Conservation (phyloP, 2,888 invertebrate species). For the Drosophila conformis region DNA sequence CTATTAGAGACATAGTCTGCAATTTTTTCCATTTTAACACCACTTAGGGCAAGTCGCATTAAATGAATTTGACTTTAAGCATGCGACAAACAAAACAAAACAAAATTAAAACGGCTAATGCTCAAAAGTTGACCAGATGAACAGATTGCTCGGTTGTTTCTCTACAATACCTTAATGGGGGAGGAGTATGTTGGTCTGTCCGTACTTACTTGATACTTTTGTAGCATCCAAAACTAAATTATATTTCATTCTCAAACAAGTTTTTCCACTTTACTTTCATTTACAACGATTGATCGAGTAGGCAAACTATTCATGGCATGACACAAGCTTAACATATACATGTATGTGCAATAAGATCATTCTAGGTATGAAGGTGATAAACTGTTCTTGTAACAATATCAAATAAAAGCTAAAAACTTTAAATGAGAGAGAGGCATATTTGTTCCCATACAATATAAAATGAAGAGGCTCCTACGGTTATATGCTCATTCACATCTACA, state of each 20-base stretch:
- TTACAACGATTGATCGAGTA: background rate
- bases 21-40: conserved; percentile 62
- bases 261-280: background rate
- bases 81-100: conserved; percentile 28
- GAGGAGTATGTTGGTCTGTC: background rate
- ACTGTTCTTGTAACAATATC: background rate
- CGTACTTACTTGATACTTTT: background rate
- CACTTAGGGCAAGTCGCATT: conserved; percentile 59
- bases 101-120: conserved; percentile 16
- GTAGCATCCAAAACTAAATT: background rate
- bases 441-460: background rate
- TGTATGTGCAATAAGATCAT: background rate
- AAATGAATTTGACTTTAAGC: conserved; percentile 62
- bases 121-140: conserved; percentile 33
- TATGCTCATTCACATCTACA: background rate
- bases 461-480: background rate
- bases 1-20: conserved; percentile 61
- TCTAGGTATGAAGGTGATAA: background rate
- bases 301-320: background rate
- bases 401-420: background rate
- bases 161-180: background rate
- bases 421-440: background rate
- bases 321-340: background rate
- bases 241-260: background rate
- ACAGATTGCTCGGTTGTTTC: conserved; percentile 25